These are phyloP conservation scores for Agapostemon virescens DNA, from an alignment of 2,888 invertebrate genomes.

Conservation along the genomic window DNA sequence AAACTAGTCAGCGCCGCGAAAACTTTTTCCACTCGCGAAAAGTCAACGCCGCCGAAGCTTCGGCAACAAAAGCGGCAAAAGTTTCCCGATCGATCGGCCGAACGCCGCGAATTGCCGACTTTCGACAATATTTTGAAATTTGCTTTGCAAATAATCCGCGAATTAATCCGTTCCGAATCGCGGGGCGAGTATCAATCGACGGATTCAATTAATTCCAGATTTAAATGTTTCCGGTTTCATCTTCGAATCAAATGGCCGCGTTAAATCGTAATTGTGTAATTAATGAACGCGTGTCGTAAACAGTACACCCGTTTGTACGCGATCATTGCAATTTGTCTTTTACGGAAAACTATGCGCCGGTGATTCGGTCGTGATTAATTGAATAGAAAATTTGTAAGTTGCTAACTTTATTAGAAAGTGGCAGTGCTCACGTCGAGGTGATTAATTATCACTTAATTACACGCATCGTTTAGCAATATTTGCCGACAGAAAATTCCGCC, in stretches of 20 bases:
- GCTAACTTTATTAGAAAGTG: conserved; percentile 11
- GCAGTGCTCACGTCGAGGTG: background rate
- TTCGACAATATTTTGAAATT: conserved; percentile 1
- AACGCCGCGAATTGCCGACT: background rate
- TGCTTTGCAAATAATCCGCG: background rate
- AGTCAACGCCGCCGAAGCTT: background rate
- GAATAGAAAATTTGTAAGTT: background rate
- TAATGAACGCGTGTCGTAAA: background rate
- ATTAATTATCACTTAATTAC: conserved; percentile 21
- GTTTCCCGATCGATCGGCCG: background rate
- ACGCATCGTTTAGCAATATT: background rate
- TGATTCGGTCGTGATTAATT: conserved; percentile 5
- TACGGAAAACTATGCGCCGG: background rate
- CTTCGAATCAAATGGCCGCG: background rate
- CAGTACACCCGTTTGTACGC: background rate
- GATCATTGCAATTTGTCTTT: background rate
- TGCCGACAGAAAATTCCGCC: background rate
- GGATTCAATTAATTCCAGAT: conserved; percentile 16
- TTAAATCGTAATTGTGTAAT: background rate
- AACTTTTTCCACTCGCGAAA: background rate
- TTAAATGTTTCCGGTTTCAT: background rate
- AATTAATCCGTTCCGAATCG: conserved; percentile 9
- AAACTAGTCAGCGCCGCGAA: background rate
- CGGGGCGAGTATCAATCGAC: background rate
- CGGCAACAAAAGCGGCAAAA: background rate